A percentile compares a stretch with the other conserved stretches of the same genome.
These are phyloP conservation scores for Oopsacas minuta DNA, from an alignment of 37 sponge, comb jelly and placozoan genomes.

Conservation along the genomic window DNA sequence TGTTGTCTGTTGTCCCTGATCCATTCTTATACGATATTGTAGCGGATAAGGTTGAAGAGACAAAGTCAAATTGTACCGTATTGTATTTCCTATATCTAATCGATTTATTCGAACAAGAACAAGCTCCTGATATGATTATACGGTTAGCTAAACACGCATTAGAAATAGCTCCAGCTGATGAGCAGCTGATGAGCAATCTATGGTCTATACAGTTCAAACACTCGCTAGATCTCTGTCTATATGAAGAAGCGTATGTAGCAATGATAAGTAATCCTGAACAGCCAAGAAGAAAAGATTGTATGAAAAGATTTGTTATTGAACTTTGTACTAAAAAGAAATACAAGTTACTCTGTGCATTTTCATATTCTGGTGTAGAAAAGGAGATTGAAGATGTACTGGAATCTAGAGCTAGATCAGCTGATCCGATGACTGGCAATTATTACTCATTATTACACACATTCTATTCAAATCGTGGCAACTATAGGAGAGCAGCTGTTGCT, in stretches of 20 bases:
- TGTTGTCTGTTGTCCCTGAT: background rate
- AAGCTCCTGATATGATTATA: background rate
- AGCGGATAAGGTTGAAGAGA: background rate
- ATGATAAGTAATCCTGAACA: slow-evolving; percentile 24
- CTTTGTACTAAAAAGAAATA: slow-evolving; percentile 16
- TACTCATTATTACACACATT: slow-evolving; percentile 26
- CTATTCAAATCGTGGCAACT: slow-evolving; percentile 17
- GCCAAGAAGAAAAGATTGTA: slow-evolving; percentile 22
- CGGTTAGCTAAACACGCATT: background rate
- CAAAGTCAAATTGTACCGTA: background rate
- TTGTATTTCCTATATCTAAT: background rate
- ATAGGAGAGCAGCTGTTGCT: background rate
- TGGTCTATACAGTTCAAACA: slow-evolving; percentile 30
- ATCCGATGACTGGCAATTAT: background rate
- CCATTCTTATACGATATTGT: background rate
- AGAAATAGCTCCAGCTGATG: background rate
- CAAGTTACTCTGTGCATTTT: slow-evolving; percentile 20
- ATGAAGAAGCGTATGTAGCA: slow-evolving; percentile 23
- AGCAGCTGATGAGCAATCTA: background rate
- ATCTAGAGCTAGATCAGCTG: slow-evolving; percentile 15
- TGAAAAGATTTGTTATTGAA: slow-evolving; percentile 22
- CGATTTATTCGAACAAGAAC: background rate
- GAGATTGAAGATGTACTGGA: slow-evolving; percentile 16
- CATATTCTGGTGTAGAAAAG: slow-evolving; percentile 24
- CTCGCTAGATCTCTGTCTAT: slow-evolving; percentile 1